Evolutionary conservation across 2,113 vertebrate species (phyloP).

Genomic region (Onychostruthus taczanowskii): DNA sequence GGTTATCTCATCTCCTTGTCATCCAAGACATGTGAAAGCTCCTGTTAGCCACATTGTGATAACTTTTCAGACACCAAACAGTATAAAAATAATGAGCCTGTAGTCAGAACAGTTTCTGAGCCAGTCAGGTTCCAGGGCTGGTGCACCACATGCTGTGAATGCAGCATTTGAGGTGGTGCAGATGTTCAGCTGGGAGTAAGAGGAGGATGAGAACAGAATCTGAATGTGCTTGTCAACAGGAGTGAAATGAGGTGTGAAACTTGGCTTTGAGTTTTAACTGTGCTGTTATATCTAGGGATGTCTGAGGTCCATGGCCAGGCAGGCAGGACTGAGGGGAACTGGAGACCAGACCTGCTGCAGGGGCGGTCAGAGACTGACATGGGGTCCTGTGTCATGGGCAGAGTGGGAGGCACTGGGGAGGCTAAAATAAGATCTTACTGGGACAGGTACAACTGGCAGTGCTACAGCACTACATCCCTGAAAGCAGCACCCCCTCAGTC

Average conservation of each 20-base stretch:
- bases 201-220: background rate
- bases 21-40: background rate
- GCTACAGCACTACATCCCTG: background rate
- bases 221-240: background rate
- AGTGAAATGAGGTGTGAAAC: background rate
- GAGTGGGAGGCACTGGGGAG: accelerated
- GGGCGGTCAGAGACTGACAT: accelerated
- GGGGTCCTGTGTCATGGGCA: background rate
- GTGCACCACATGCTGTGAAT: background rate
- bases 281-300: background rate
- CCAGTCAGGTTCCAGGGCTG: background rate
- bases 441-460: background rate
- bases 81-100: background rate
- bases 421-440: background rate
- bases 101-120: background rate
- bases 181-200: accelerated
- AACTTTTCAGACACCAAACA: background rate
- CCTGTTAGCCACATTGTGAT: background rate
- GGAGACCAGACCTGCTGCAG: background rate
- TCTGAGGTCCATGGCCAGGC: background rate
- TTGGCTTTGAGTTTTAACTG: background rate
- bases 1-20: background rate
- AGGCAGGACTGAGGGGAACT: background rate
- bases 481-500: background rate
- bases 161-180: background rate